These are phyloP conservation scores for Eurois occulta DNA, from an alignment of 2,888 invertebrate genomes.

Conservation along the genomic window DNA sequence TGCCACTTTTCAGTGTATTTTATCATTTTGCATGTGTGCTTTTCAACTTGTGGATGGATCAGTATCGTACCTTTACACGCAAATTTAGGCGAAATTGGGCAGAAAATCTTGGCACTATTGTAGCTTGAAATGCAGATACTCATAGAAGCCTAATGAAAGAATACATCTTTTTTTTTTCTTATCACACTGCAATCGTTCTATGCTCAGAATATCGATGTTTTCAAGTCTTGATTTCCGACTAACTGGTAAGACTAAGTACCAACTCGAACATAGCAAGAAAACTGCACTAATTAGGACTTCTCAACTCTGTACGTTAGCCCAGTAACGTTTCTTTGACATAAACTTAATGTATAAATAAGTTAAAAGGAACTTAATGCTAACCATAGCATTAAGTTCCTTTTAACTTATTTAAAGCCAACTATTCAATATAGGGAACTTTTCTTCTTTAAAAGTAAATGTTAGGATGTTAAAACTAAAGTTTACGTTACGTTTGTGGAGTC, in stretches of 20 bases:
- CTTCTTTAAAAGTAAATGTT: conserved; percentile 33
- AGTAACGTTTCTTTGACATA: conserved; percentile 21
- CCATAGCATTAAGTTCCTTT: conserved; percentile 34
- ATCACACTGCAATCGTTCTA: background rate
- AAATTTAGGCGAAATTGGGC: background rate
- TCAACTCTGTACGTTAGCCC: background rate
- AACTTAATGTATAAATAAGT: too few relatives aligned
- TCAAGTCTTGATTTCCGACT: background rate
- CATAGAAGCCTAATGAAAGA: background rate
- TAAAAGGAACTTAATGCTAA: too few relatives aligned
- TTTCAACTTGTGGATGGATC: background rate
- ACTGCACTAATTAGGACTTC: conserved; percentile 26
- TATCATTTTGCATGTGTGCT: background rate
- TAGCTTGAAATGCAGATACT: background rate
- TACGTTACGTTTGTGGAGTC: conserved; percentile 36
- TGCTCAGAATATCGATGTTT: background rate
- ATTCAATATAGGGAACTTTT: conserved; percentile 46
- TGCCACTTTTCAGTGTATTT: background rate
- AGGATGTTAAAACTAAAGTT: conserved; percentile 43
- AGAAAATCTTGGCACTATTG: background rate
- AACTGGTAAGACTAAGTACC: background rate
- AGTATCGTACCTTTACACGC: background rate
- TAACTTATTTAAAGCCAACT: conserved; percentile 22
- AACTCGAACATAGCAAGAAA: conserved; percentile 13
- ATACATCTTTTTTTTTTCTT: background rate